Conservation (phyloP, 2,797 vertebrate species). For the Alca torda region DNA sequence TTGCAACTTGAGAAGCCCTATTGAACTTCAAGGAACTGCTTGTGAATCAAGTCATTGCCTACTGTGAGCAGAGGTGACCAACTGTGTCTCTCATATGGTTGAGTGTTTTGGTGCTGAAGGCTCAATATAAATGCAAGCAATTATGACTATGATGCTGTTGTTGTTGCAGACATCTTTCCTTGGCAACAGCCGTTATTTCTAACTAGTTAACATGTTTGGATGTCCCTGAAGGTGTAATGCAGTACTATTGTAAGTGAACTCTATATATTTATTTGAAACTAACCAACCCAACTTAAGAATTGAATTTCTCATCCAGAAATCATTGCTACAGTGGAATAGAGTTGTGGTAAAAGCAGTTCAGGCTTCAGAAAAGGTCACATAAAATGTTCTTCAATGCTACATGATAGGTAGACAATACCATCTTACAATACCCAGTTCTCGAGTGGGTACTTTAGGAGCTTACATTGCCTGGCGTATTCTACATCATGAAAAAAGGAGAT, state of each 20-base stretch:
- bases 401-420: conserved; percentile 51
- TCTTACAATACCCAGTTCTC: conserved; percentile 44
- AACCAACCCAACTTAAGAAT: conserved; percentile 40
- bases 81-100: not conserved
- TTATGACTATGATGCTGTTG: not conserved
- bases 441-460: conserved; percentile 67
- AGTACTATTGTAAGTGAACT: not conserved
- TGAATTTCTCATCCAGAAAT: conserved; percentile 51
- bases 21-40: not conserved
- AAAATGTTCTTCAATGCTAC: conserved; percentile 45
- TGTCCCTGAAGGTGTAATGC: not conserved
- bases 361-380: conserved; percentile 54
- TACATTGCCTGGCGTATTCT: conserved; percentile 67
- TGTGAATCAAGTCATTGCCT: not conserved
- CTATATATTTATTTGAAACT: conserved; percentile 39
- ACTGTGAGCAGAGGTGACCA: not conserved
- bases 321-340: conserved; percentile 27
- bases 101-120: not conserved
- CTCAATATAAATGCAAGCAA: not conserved
- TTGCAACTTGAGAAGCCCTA: not conserved
- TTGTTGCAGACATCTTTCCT: conserved; percentile 36
- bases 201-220: not conserved
- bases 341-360: conserved; percentile 31
- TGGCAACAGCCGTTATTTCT: conserved; percentile 27
- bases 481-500: conserved; percentile 57